Evolutionary conservation across 2,113 vertebrate genomes (phyloP), one percentile per base, ranked within the genome.

Genomic region (Argyrosomus japonicus): DNA sequence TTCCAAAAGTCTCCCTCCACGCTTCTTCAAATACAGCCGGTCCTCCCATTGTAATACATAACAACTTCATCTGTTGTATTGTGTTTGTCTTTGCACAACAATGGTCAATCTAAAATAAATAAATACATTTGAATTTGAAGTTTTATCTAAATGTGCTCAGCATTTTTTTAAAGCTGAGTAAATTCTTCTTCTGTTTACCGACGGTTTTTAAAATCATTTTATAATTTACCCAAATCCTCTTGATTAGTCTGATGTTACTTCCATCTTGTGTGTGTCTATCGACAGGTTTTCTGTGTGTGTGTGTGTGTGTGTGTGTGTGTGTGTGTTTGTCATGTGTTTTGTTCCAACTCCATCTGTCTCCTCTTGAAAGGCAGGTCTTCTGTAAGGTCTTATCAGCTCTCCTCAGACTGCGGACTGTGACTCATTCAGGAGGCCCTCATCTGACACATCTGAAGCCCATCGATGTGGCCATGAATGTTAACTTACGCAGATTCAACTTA

Each of bases 371-470:
- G 87, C 85, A 64, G 82, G 81, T 85, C 79, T 40, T 82, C 77
- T 23, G 56, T 87, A 81, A 82, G 75, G 82, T 92, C 90, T 93
- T 93, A 94, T 94, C 93, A 84, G 89, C 79, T 75, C 43, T 75
- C 32, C 86, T 92, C 91, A 93, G 89, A 79, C 89, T 65, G 75
- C 11, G 69, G 85, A 85, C 84, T 76, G 86, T 80, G 85, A 81
- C 81, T 89, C 90, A 89, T 85, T 90, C 75, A 84, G 77, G 57
- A 58, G 60, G 43, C 75, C 48, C 32, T 62, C 57, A 50, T 79
- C 82, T 65, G 83, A 86, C 85, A 88, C 87, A 82, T 83, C 69
- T 74, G 80, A 79, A 74, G 76, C 81, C 86, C 89, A 82, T 82
- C 77, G 56, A 81, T 69, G 84, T 85, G 77, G 77, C 88, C 0